Conservation (phyloP, 2,113 vertebrate species). For the Lophotis ruficrista region DNA sequence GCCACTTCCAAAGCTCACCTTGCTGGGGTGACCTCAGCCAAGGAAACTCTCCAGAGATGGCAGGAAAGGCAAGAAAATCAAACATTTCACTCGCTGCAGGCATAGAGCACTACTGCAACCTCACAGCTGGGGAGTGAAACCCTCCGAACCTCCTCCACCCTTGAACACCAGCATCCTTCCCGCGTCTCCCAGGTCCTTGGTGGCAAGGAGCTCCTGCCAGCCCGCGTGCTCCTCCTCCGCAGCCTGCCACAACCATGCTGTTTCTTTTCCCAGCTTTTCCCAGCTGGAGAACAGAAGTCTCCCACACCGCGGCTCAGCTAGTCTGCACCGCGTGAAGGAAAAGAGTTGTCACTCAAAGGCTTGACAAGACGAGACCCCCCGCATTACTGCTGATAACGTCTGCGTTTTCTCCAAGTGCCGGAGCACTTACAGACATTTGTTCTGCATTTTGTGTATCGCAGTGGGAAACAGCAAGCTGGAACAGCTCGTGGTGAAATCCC, state of each 20-base stretch:
- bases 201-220: too few relatives aligned
- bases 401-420: background rate
- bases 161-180: background rate
- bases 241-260: rapidly evolving
- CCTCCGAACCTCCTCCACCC: background rate
- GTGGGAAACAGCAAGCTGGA: background rate
- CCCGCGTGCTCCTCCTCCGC: rapidly evolving
- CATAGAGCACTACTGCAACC: background rate
- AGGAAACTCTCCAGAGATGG: background rate
- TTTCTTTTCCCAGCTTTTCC: background rate
- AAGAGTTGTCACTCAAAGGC: background rate
- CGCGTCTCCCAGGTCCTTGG: background rate
- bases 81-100: background rate
- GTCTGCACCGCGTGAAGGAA: background rate
- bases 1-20: background rate
- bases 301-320: background rate
- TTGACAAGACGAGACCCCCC: background rate
- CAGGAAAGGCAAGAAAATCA: background rate
- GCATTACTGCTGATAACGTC: background rate
- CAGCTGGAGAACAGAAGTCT: background rate
- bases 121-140: background rate
- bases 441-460: background rate
- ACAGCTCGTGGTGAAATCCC: background rate
- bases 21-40: background rate
- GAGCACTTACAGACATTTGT: background rate